These are phyloP conservation scores for Aurelia aurita DNA, from an alignment of 30 jellyfish, hydroid and myxozoan species.

Conservation along the genomic window DNA sequence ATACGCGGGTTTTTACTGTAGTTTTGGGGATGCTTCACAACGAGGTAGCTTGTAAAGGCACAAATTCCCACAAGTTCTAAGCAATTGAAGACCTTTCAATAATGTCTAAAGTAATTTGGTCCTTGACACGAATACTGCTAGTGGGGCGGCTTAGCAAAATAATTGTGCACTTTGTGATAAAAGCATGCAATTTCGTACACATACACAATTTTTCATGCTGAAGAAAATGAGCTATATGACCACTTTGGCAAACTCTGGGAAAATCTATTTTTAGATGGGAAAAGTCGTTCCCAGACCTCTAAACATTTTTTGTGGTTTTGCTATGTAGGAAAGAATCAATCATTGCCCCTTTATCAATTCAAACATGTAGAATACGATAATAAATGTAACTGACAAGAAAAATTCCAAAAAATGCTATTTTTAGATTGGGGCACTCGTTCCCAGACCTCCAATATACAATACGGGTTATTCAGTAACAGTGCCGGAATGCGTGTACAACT, in stretches of 20 bases:
- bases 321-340: slow-evolving; percentile 19
- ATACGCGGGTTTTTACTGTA: too few relatives aligned
- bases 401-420: slow-evolving; percentile 7
- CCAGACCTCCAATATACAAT: slow-evolving; percentile 11
- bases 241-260: not conserved
- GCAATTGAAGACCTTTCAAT: too few relatives aligned
- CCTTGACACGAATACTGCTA: too few relatives aligned
- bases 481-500: not conserved
- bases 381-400: not conserved
- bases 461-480: slow-evolving; percentile 16
- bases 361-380: slow-evolving; percentile 8
- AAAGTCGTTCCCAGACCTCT: slow-evolving; percentile 32
- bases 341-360: slow-evolving; percentile 17
- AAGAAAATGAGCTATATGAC: slow-evolving; percentile 22
- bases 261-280: slow-evolving; percentile 21
- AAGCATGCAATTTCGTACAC: slow-evolving; percentile 27
- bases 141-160: slow-evolving; percentile 32
- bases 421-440: slow-evolving; percentile 18
- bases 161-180: slow-evolving; percentile 33
- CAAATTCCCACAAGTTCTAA: too few relatives aligned
- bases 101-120: too few relatives aligned
- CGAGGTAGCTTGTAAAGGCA: too few relatives aligned
- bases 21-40: too few relatives aligned
- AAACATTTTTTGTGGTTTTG: slow-evolving; percentile 4
- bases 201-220: slow-evolving; percentile 28